phyloP scores from a whole-genome alignment of 2,113 vertebrate genomes.

The Xiphophorus hellerii region DNA sequence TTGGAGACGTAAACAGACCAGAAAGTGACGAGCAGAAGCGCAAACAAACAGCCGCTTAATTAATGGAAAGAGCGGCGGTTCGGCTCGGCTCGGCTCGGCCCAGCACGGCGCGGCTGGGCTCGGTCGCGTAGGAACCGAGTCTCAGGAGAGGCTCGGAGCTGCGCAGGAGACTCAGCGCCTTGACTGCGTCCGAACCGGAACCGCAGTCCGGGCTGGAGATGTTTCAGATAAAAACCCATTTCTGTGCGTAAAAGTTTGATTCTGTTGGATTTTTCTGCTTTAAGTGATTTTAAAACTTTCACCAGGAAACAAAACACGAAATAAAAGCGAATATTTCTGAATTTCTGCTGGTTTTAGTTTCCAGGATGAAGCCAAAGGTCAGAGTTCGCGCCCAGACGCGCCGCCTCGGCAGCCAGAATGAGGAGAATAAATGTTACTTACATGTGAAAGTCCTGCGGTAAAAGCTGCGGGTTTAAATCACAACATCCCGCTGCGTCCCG shows the following conservation, averaged over 20 bases:
- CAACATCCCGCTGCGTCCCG: constrained; percentile 36
- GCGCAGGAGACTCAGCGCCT: neutral
- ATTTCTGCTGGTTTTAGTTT: constrained; percentile 17
- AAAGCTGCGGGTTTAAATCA: constrained; percentile 53
- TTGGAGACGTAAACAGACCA: constrained; percentile 18
- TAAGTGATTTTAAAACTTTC: neutral
- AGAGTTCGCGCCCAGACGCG: constrained; percentile 15
- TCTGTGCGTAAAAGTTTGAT: neutral
- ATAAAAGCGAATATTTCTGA: neutral
- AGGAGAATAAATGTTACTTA: constrained; percentile 53
- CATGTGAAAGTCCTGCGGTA: constrained; percentile 77
- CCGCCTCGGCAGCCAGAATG: neutral
- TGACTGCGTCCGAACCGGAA: too few relatives aligned
- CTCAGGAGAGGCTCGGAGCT: constrained; percentile 34
- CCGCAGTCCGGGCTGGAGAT: neutral
- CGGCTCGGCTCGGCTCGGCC: constrained; percentile 18
- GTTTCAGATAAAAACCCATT: neutral
- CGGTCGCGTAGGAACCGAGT: constrained; percentile 58
- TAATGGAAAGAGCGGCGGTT: constrained; percentile 48
- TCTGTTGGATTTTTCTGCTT: too few relatives aligned
- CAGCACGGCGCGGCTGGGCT: constrained; percentile 9
- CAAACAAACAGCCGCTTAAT: constrained; percentile 37
- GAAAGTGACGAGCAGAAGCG: constrained; percentile 14
- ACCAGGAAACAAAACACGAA: neutral
- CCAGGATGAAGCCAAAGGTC: constrained; percentile 26